A percentile compares a stretch with the other conserved stretches of the same genome.
These are phyloP conservation scores for Zeugodacus cucurbitae DNA, from an alignment of 1,140 invertebrate genomes.

Conservation along the genomic window DNA sequence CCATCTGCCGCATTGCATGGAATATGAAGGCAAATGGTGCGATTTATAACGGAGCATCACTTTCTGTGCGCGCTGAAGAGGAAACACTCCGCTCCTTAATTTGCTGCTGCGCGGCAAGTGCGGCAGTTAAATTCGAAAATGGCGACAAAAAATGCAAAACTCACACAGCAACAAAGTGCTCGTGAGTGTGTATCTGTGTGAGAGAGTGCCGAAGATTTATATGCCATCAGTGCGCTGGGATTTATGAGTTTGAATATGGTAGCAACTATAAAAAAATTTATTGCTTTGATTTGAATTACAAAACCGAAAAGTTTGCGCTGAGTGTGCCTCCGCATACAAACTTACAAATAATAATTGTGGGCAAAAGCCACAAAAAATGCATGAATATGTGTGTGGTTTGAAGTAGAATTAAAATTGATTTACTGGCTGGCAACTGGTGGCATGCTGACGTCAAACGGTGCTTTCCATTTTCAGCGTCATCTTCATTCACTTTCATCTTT, in stretches of 20 bases:
- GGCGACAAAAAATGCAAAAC: not conserved
- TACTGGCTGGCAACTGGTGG: not conserved
- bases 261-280: not conserved
- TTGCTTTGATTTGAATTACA: not conserved
- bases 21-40: not conserved
- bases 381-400: not conserved
- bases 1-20: not conserved
- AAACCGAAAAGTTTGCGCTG: not conserved
- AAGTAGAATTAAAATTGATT: not conserved
- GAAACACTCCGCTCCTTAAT: not conserved
- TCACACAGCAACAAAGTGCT: not conserved
- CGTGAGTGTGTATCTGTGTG: not conserved
- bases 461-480: no score
- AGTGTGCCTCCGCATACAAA: not conserved
- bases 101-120: not conserved
- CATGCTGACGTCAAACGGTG: not conserved
- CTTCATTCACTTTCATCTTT: no score
- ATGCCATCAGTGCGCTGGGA: not conserved
- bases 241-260: conserved; percentile 1
- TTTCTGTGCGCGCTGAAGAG: not conserved
- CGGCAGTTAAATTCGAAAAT: not conserved
- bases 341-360: not conserved
- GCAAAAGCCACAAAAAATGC: not conserved
- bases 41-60: not conserved
- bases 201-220: conserved; percentile 1